Percentiles rank a stretch among this genome's conserved stretches.
These are phyloP conservation scores for Papilio dardanus DNA, from an alignment of 1,140 invertebrate genomes.

Conservation along the genomic window DNA sequence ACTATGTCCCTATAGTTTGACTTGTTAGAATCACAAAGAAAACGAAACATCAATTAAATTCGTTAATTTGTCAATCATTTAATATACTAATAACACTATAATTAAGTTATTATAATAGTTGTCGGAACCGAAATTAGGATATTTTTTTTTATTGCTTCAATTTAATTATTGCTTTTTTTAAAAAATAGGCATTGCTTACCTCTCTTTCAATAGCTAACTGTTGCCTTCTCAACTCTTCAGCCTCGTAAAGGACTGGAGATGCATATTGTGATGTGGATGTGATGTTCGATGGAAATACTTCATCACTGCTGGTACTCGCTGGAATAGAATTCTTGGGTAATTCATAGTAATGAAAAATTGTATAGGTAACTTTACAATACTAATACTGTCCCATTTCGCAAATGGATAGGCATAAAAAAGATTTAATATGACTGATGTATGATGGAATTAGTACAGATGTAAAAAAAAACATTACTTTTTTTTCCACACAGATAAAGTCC, in stretches of 20 bases:
- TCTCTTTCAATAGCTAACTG: conserved; percentile 76
- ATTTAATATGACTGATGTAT: no score
- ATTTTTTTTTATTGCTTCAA: no score
- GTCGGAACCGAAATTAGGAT: no score
- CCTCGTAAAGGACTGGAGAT: conserved; percentile 57
- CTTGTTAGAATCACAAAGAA: neutral
- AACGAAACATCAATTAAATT: neutral
- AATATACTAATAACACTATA: neutral
- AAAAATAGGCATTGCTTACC: no score
- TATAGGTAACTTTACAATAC: no score
- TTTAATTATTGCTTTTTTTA: no score
- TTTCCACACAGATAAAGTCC: no score
- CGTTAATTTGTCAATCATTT: neutral
- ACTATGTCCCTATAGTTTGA: conserved; percentile 4
- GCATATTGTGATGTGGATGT: conserved; percentile 39
- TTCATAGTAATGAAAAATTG: neutral
- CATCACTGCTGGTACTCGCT: conserved; percentile 38
- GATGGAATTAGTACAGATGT: no score
- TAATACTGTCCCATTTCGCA: no score
- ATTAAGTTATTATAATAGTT: neutral
- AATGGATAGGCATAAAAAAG: no score
- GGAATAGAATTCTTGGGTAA: conserved; percentile 33
- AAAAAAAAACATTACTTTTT: no score
- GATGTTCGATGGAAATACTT: conserved; percentile 31
- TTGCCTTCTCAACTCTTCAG: conserved; percentile 68